Percentiles rank a stretch among this genome's conserved stretches.
Conservation (phyloP, 2,113 vertebrate genomes). For the Pseudopipra pipra region DNA sequence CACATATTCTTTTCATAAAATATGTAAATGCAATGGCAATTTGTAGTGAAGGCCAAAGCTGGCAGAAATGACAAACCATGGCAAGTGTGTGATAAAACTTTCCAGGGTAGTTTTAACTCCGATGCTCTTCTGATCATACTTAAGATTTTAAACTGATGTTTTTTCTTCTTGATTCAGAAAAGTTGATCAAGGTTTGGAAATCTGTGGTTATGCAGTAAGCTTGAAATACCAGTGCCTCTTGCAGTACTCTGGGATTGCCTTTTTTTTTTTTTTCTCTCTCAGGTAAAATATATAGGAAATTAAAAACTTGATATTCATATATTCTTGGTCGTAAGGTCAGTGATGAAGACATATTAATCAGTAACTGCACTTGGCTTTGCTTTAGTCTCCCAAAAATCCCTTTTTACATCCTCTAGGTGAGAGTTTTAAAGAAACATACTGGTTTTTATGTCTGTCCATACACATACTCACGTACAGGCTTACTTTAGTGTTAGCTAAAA, state of each 20-base stretch:
- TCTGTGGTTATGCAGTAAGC: background rate
- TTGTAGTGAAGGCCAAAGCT: background rate
- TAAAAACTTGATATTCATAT: background rate
- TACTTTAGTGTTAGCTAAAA: background rate
- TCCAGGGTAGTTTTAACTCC: background rate
- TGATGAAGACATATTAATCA: background rate
- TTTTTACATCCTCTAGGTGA: background rate
- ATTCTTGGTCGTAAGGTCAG: background rate
- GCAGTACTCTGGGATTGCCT: background rate
- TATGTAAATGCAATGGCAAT: background rate
- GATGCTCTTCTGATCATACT: background rate
- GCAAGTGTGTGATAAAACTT: background rate
- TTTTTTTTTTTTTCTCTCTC: background rate
- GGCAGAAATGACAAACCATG: background rate
- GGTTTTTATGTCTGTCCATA: background rate
- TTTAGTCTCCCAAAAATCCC: background rate
- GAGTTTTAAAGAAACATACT: background rate
- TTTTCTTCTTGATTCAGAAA: background rate
- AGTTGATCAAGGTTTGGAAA: background rate
- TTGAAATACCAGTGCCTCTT: background rate
- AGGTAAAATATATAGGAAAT: background rate
- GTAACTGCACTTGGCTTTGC: background rate
- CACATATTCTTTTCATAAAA: background rate
- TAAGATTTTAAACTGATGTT: background rate
- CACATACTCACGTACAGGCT: fast-evolving